phyloP scores from a whole-genome alignment of 1,140 invertebrate genomes.

The Hormaphis cornu region DNA sequence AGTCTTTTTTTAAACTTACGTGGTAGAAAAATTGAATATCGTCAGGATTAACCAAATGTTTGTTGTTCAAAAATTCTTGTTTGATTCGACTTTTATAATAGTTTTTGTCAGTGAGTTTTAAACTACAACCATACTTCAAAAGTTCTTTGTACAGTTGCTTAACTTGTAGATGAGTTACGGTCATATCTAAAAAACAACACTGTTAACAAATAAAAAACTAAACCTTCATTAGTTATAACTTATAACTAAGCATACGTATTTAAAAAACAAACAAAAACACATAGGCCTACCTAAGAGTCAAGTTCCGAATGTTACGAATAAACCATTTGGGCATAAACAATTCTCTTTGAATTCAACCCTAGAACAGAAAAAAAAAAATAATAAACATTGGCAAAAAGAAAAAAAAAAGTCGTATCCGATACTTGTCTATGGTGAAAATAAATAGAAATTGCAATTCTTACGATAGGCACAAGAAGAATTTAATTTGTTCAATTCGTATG shows the following conservation, averaged over 20 bases:
- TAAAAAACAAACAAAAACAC: neutral
- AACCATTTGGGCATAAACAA: no score
- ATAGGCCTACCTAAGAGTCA: no score
- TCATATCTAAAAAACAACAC: conserved; percentile 7
- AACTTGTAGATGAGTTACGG: conserved; percentile 39
- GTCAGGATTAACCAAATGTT: conserved; percentile 44
- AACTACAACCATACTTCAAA: conserved; percentile 50
- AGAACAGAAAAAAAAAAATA: no score
- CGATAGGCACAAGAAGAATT: no score
- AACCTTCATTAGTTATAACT: neutral
- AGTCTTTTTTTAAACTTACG: conserved; percentile 42
- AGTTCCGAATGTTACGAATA: no score
- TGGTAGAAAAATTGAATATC: conserved; percentile 52
- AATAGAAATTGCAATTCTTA: no score
- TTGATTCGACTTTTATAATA: conserved; percentile 49
- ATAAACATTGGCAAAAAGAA: no score
- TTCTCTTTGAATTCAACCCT: no score
- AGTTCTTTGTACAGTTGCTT: conserved; percentile 52
- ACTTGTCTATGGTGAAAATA: no score
- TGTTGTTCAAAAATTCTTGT: conserved; percentile 53
- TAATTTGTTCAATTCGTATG: no score
- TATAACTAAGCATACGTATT: no score
- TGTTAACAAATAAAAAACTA: neutral
- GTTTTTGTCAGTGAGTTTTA: conserved; percentile 52
- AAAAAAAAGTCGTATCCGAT: no score